These are phyloP conservation scores for Globicephala melas DNA, from an alignment of 2,113 vertebrate genomes.

Conservation along the genomic window DNA sequence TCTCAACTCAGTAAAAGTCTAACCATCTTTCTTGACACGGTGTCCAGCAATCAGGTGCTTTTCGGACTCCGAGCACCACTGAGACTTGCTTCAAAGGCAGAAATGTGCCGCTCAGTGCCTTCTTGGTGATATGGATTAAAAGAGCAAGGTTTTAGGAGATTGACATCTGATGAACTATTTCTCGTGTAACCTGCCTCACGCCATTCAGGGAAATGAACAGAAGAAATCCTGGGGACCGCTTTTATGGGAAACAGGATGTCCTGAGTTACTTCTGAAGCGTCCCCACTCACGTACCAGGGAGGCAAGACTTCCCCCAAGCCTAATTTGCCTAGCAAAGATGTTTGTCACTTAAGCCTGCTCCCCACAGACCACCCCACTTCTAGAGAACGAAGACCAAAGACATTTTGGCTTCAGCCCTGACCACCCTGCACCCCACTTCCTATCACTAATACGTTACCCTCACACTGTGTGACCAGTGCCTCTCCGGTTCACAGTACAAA, in stretches of 20 bases:
- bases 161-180: not conserved
- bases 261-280: not conserved
- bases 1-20: not conserved
- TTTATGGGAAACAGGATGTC: not conserved
- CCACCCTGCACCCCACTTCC: not conserved
- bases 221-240: not conserved
- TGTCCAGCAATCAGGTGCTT: not conserved
- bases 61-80: not conserved
- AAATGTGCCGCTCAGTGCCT: not conserved
- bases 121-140: not conserved
- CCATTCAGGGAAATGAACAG: not conserved
- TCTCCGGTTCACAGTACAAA: not conserved
- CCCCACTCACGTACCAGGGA: not conserved
- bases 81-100: not conserved
- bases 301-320: not conserved
- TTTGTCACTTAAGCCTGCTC: not conserved
- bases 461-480: not conserved
- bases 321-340: not conserved
- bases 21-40: not conserved
- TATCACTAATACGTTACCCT: not conserved
- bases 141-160: not conserved
- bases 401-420: not conserved
- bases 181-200: not conserved
- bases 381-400: not conserved
- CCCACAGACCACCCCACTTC: not conserved